Base-by-base conservation (phyloP, 2,888 invertebrate species). In the Ptilodon capucinus region DNA sequence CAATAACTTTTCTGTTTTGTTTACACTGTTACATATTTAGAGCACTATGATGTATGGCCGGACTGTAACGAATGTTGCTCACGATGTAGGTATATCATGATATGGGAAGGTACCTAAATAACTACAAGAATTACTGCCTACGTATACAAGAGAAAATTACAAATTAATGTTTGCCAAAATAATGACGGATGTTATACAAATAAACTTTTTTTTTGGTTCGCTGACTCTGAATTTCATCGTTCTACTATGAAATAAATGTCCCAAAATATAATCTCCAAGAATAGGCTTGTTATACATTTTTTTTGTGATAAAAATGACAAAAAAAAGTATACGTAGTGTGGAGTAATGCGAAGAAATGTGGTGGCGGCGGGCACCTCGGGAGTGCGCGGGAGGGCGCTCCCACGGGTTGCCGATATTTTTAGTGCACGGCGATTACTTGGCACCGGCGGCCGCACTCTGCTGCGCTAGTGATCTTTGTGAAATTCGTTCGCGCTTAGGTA, bases 401-500 rank as follows among this genome's bases (percentile, higher is more conserved):
- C 91, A 91, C 91, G 91, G 91, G 90, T 91, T 88, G 86, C 87
- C 82, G 91, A 86, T 93, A 93, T 93, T 93, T 93, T 93, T 93
- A 93, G 93, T 93, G 86, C 85, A 82, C 90, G 91, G 91, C 92
- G 92, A 92, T 92, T 92, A 92, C 92, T 93, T 92, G 93, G 93
- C 93, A 92, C 91, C 87, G 91, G 84, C 88, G 91, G 87, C 87
- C 91, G 90, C 84, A 84, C 86, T 84, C 86, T 72, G 74, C 79
- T 84, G 89, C 82, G 89, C 88, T 83, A 88, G 80, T 87, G 85
- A 88, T 88, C 88, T 87, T 86, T 87, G 82, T 86, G 79, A 89
- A 87, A 86, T 87, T 86, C 76, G 83, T 83, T 76, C 79, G 79
- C 79, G 79, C 83, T 78, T 85, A 83, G 81, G 82, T 85, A 78